Conservation (phyloP, 1,140 invertebrate genomes). For the Drosophila sulfurigaster region DNA sequence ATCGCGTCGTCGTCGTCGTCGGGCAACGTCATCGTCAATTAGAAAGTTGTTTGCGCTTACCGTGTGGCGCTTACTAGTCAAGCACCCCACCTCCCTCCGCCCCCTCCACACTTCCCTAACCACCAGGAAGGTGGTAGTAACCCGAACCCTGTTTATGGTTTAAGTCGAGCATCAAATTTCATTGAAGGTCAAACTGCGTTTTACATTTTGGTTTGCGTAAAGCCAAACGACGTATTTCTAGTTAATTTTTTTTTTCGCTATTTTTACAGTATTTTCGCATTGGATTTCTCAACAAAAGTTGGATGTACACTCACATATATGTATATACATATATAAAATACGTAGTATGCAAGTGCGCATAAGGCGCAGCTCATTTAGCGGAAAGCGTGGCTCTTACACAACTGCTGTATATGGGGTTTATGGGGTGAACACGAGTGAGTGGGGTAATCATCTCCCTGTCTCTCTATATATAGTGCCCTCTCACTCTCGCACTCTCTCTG, state of each 20-base stretch:
- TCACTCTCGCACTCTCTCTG: neutral
- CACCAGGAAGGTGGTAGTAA: slow-evolving; percentile 26
- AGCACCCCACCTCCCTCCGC: neutral
- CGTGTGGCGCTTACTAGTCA: slow-evolving; percentile 55
- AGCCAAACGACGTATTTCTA: slow-evolving; percentile 56
- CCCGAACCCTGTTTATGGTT: slow-evolving; percentile 23
- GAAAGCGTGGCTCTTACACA: slow-evolving; percentile 71
- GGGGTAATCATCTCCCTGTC: neutral
- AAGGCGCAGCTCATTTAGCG: slow-evolving; percentile 71
- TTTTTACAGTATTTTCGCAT: slow-evolving; percentile 63
- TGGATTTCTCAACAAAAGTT: slow-evolving; percentile 40
- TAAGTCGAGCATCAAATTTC: slow-evolving; percentile 67
- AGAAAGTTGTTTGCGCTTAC: slow-evolving; percentile 66
- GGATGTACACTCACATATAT: neutral
- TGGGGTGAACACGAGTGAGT: neutral
- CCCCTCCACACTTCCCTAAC: neutral
- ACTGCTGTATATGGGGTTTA: slow-evolving; percentile 18
- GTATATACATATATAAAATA: slow-evolving; percentile 11
- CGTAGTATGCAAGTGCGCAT: slow-evolving; percentile 56
- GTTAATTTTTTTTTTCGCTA: slow-evolving; percentile 32
- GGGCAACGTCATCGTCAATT: slow-evolving; percentile 60
- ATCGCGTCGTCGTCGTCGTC: neutral
- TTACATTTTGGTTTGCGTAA: slow-evolving; percentile 49
- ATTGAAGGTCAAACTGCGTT: slow-evolving; percentile 72
- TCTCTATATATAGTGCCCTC: neutral